Base-by-base conservation (phyloP, 2,797 vertebrate species). In the Channa striata region DNA sequence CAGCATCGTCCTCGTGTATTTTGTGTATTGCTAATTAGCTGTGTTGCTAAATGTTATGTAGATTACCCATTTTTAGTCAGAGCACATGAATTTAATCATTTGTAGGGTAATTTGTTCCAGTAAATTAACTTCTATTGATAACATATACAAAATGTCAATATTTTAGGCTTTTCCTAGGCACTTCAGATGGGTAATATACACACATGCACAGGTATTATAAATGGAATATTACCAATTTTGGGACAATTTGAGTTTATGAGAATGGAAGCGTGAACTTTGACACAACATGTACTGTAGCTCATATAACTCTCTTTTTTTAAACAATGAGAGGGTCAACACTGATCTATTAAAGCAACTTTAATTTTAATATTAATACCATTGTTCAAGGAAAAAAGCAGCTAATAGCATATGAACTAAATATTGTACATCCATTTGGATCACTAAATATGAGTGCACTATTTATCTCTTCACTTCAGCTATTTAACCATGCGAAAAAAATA, bases 1-100 rank as follows among this genome's bases (percentile, higher is more conserved):
- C 19, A 37, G 8, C 3, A 66, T 8, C 53, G 50, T 40, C 16
- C 19, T 37, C 6, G 21, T 53, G 51, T 49, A 39, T 33, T 46
- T 20, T 72, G 37, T 47, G 59, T 39, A 62, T 39, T 37, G 13
- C 48, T 68, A 34, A 72, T 69, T 72, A 68, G 36, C 62, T 39
- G 39, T 63, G 53, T 33, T 67, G 48, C 50, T 56, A 44, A 50
- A 49, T 46, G 33, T 43, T 34, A 65, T 66, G 53, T 20, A 43
- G 8, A 59, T 54, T 42, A 59, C 59, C n/a, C 6, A 80, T 50
- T 68, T 64, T 61, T 7, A 58, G 13, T 65, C 40, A 34, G 37
- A 59, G 39, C 7, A 23, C 40, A 49, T 48, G 21, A 37, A 50
- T 75, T 56, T 60, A 44, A 16, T 57, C 11, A 65, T 60, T n/a